phyloP scores from a whole-genome alignment of 2,797 vertebrate species.

The Chloroceryle inda region DNA sequence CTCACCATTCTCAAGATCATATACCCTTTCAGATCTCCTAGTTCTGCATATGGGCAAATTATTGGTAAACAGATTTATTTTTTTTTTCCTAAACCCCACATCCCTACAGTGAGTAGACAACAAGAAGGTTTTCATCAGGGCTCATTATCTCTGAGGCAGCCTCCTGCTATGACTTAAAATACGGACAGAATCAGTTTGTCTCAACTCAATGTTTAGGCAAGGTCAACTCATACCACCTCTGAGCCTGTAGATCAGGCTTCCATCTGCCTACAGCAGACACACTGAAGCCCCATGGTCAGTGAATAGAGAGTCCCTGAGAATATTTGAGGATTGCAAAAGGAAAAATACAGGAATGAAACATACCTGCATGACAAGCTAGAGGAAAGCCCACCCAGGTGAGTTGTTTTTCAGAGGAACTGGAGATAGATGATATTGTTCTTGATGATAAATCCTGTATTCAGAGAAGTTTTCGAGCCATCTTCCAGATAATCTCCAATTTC shows the following conservation, averaged over 20 bases:
- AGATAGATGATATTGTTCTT: background rate
- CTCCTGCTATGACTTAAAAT: background rate
- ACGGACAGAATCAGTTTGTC: background rate
- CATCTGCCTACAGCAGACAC: background rate
- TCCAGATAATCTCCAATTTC: background rate
- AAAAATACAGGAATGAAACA: background rate
- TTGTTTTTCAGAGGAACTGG: background rate
- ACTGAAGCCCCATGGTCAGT: background rate
- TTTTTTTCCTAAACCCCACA: background rate
- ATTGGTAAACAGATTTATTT: background rate
- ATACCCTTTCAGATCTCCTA: background rate
- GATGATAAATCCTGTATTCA: background rate
- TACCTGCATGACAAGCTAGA: background rate
- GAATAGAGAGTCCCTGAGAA: background rate
- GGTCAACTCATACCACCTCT: accelerated
- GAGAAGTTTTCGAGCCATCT: background rate
- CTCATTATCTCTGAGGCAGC: background rate
- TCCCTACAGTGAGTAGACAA: background rate
- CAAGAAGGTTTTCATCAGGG: background rate
- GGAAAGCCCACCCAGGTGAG: accelerated
- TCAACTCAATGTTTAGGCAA: background rate
- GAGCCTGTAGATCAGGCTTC: background rate
- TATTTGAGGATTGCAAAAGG: background rate
- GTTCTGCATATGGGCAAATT: background rate
- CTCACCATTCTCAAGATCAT: no score